Base-by-base conservation (phyloP, 2,797 vertebrate species). In the Paratrypauchen microcephalus region DNA sequence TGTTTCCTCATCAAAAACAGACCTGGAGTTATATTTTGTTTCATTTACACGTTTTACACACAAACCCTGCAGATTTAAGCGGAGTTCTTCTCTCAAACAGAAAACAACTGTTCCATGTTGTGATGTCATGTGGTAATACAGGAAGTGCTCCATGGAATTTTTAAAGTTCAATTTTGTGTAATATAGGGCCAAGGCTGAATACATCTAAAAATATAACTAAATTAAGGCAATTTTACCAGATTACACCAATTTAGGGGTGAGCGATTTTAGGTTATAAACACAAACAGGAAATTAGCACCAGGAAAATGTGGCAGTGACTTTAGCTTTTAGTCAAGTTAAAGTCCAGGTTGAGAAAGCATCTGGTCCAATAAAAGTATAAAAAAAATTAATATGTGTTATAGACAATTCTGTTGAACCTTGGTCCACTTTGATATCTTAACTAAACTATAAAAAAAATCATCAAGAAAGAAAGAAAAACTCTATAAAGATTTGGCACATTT, bases 161-260 rank as follows among this genome's bases (percentile, higher is more conserved):
- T 36, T 36, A 36, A 36, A 36, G 7, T 36, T 36, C 32, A 36
- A 9, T 36, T 32, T 36, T 36, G 32, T 36, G 7, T 9, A 36
- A 36, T 9, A 36, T 7, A 32, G 30, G 30, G 61, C 41, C 64
- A 30, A 61, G 19, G 45, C 54, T 73, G 41, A 78, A 61, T 32
- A 21, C 59, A 61, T 32, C 23, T 50, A 58, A 1, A 72, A 36
- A 54, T 39, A 2, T 4, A 52, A 48, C 19, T 55, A 18, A 65
- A 21, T n/a, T 30, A 30, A 50, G 12, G n/a, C 23, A 15, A 59
- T 32, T 55, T 28, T 6, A 26, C 7, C 7, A 24, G 48, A 5
- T 55, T 16, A 56, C 6, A 23, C 30, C 8, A 36, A 2, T 62
- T 62, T 45, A 62, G 2, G 18, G 12, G 12, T 50, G 48, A 6